Conservation (phyloP, 23 tunicate species). For the Trididemnum miniatum region DNA sequence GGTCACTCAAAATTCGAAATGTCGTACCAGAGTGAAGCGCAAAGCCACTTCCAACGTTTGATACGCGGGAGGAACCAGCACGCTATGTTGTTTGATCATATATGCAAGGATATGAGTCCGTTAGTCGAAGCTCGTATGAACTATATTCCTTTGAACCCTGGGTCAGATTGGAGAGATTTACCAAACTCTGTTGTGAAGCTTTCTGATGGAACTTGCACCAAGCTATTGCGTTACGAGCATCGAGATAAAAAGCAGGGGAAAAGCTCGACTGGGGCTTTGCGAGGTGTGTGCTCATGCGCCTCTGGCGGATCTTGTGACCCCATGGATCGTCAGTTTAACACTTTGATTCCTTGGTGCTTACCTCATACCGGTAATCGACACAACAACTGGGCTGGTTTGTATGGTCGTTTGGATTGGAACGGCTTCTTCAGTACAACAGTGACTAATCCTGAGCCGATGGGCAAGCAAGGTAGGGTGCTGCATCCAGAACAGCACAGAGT, state of each 20-base stretch:
- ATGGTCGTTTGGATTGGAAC: conserved; percentile 83
- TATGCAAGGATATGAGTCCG: conserved; percentile 84
- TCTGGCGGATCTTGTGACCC: conserved; percentile 70
- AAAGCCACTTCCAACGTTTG: conserved; percentile 70
- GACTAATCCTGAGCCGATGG: conserved; percentile 92
- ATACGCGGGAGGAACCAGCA: conserved; percentile 63
- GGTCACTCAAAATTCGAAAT: conserved; percentile 71
- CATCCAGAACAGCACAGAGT: conserved; percentile 88
- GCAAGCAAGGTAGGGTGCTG: conserved; percentile 92
- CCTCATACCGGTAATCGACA: conserved; percentile 90
- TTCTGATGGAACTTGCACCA: conserved; percentile 64
- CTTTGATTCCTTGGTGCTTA: conserved; percentile 82
- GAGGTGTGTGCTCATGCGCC: conserved; percentile 83
- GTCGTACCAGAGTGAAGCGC: conserved; percentile 52
- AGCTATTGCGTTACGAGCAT: conserved; percentile 70
- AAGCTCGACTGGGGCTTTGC: conserved; percentile 69
- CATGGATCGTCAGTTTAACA: conserved; percentile 79
- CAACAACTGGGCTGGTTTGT: conserved; percentile 93
- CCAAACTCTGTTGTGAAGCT: conserved; percentile 74
- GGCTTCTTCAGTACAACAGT: conserved; percentile 91
- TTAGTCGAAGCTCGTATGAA: conserved; percentile 65
- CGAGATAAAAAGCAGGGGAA: conserved; percentile 74
- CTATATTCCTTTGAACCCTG: conserved; percentile 73
- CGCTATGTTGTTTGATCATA: conserved; percentile 70
- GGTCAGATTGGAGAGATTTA: conserved; percentile 92